These are phyloP conservation scores for Marronus borbonicus DNA, from an alignment of 2,888 invertebrate genomes.

Conservation along the genomic window DNA sequence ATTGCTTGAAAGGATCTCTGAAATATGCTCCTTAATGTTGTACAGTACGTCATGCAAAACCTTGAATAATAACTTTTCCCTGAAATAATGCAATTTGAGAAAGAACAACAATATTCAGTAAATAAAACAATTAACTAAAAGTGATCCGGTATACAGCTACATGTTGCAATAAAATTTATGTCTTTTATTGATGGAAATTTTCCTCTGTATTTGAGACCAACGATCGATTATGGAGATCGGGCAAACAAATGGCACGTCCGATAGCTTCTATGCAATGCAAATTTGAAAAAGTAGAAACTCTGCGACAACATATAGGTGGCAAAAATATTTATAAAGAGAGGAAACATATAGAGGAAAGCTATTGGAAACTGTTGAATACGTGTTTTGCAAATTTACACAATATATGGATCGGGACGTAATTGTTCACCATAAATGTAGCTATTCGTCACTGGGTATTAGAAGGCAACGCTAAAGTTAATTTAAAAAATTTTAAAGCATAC, in stretches of 20 bases:
- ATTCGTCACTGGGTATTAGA: background rate
- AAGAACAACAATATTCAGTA: too few species aligned
- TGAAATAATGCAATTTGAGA: too few species aligned
- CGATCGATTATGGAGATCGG: background rate
- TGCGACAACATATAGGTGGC: background rate
- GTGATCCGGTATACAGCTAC: too few species aligned
- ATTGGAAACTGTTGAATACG: conserved; percentile 6
- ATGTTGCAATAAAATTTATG: too few species aligned
- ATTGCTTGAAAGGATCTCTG: too few species aligned
- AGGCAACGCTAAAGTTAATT: background rate
- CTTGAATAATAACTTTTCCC: too few species aligned
- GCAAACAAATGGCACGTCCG: background rate
- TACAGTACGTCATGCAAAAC: too few species aligned
- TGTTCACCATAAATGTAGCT: background rate
- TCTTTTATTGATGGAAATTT: too few species aligned
- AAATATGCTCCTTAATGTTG: too few species aligned
- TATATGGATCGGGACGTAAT: background rate
- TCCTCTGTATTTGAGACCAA: too few species aligned
- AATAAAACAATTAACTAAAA: too few species aligned
- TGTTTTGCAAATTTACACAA: conserved; percentile 5
- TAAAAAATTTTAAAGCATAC: background rate
- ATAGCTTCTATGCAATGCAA: background rate
- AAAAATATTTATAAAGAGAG: background rate
- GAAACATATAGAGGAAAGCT: background rate
- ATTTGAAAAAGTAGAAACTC: background rate